These are phyloP conservation scores for Eristalinus sepulchralis DNA, from an alignment of 2,888 invertebrate species.

Conservation along the genomic window DNA sequence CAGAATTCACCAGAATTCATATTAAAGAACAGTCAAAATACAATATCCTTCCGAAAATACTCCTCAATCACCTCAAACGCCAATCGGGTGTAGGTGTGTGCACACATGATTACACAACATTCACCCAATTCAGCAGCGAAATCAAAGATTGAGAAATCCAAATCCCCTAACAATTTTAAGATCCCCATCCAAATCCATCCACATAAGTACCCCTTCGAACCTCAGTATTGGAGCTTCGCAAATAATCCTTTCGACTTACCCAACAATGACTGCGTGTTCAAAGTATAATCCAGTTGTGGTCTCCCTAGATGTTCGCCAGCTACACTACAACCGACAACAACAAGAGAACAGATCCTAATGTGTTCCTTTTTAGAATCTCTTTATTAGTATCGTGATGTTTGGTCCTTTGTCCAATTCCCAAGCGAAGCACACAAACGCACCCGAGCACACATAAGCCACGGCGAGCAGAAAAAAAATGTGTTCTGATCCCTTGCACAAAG, in stretches of 20 bases:
- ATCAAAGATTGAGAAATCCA: background rate
- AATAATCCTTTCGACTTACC: slow-evolving; percentile 36
- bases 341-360: background rate
- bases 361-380: slow-evolving; percentile 13
- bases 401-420: slow-evolving; percentile 39
- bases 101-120: background rate
- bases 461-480: background rate
- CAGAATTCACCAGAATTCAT: too few species aligned
- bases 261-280: slow-evolving; percentile 29
- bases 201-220: background rate
- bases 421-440: background rate
- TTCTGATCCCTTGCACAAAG: background rate
- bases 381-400: slow-evolving; percentile 29
- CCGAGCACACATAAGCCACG: background rate
- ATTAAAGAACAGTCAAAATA: too few species aligned
- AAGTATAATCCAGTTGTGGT: slow-evolving; percentile 40
- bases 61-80: background rate
- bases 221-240: background rate
- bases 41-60: too few species aligned
- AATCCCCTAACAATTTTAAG: background rate
- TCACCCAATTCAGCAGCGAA: background rate
- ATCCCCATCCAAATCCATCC: background rate
- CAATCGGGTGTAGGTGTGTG: background rate
- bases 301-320: background rate
- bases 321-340: background rate